A percentile compares a stretch with the other conserved stretches of the same genome.
Evolutionary conservation across 2,113 vertebrate genomes (phyloP).

Genomic region (Tupaia tana): DNA sequence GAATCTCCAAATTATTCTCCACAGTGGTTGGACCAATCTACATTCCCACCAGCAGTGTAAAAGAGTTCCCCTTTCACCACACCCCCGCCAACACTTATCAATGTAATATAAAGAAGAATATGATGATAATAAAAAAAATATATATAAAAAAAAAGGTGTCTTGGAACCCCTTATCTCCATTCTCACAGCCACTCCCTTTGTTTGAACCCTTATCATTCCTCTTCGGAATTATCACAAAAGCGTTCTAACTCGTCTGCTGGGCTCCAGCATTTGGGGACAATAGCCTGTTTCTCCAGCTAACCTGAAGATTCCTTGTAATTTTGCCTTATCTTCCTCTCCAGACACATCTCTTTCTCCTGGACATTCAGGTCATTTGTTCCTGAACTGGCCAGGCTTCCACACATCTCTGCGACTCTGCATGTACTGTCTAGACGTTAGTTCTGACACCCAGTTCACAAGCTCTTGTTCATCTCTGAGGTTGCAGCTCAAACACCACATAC

Average conservation of each 20-base stretch:
- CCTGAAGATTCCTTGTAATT: background rate
- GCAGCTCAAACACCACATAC: background rate
- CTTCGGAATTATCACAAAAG: constrained; percentile 12
- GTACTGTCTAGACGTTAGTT: background rate
- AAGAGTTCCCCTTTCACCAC: no score
- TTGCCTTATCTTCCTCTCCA: background rate
- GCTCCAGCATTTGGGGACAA: background rate
- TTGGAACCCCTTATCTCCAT: background rate
- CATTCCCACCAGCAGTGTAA: no score
- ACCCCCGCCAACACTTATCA: no score
- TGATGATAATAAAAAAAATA: no score
- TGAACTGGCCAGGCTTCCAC: background rate
- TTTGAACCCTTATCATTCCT: background rate
- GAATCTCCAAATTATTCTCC: no score
- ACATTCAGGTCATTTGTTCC: background rate
- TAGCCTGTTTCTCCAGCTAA: background rate
- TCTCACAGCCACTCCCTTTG: constrained; percentile 6
- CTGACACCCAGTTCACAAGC: background rate
- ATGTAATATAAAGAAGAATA: no score
- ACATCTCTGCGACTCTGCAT: background rate
- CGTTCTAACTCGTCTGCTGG: background rate
- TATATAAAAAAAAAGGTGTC: no score
- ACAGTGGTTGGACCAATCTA: no score
- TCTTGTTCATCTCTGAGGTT: background rate
- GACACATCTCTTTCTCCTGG: background rate